Base-by-base conservation (phyloP, 2,888 invertebrate genomes). In the Dynastes grantii region DNA sequence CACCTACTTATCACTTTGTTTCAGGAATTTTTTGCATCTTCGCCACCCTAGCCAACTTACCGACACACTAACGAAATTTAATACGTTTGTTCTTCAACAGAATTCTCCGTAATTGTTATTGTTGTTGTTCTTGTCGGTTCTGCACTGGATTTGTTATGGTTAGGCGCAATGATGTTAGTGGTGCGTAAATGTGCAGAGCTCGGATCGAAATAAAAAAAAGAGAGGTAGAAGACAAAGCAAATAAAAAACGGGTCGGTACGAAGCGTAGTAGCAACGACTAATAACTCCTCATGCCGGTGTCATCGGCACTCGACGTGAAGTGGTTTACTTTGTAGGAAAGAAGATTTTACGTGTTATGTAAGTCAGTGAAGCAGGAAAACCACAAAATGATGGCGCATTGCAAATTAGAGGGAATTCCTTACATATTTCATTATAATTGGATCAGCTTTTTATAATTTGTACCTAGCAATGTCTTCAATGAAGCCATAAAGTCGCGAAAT, bases 91-190 rank as follows among this genome's bases (percentile, higher is more conserved):
- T 71, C 9, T 58, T 73, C 8, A 13, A 37, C 8, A 45, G 6
- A 61, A 61, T 61, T 61, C 61, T 22, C 3, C 27, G 11, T 63
- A 63, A 63, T 63, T 63, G 61, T 75, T 32, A 27, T 61, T 45
- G 40, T 75, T 61, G 22, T 37, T 58, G 16, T 55, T 71, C 37
- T 11, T 45, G 29, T 37, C 32, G 37, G 16, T 75, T 75, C 73
- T 75, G 73, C 73, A 73, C 40, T 45, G 73, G 58, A 73, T 58
- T 73, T 58, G 73, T 71, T 71, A 71, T 73, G 73, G 58, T 73
- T 61, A 73, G 40, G 58, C 58, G 73, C 58, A 58, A 58, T 13
- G 73, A 73, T 75, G 61, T 75, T 75, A 61, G 45, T 61, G 61
- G 73, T 61, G 49, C 61, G 73, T 61, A 45, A 61, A 75, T 75